Base-by-base conservation (phyloP, 2,113 vertebrate species). In the Bubalus kerabau region DNA sequence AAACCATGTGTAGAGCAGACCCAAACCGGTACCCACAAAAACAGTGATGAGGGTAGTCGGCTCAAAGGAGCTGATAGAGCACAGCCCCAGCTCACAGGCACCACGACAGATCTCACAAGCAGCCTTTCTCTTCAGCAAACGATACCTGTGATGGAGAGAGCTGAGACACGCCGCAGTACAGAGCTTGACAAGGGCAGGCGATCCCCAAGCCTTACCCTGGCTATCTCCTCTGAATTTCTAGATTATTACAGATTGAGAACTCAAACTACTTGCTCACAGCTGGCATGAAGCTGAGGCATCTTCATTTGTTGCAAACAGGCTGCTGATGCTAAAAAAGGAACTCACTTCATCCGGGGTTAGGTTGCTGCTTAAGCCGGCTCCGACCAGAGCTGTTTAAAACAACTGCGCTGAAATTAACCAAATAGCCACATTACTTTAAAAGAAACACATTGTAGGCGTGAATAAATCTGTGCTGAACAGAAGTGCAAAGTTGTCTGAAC, bases 161-260 rank as follows among this genome's bases (percentile, higher is more conserved):
- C 76, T 71, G 59, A 93, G 56, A 30, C 40, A 2, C 2, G 3
- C 6, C 19, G 7, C 81, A 59, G 17, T 60, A 15, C 24, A 43
- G 80, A 59, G 30, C 48, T 15, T 54, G 64, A 62, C 50, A 62
- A 60, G 40, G 3, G 36, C 62, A 19, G 57, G 30, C 26, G 28
- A 80, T 60, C 59, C 23, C 85, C 48, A 32, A 60, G 13, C 24
- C 57, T 85, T 43, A 23, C 6, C 32, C 40, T 91, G 82, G 57
- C 43, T 76, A 21, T 15, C 83, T 85, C 59, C n/a, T 36, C 3
- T 36, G 84, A 76, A 95, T 89, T 86, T 95, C 40, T 91, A 78
- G 94, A 82, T 86, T 90, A 82, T 81, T 93, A 89, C 30, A 36
- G 83, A 93, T 59, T n/a, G 71, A 86, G 95, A 87, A 82, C 19